Percentiles rank a stretch among this genome's conserved stretches.
These are phyloP conservation scores for Daboia siamensis DNA, from an alignment of 2,113 vertebrate species.

Conservation along the genomic window DNA sequence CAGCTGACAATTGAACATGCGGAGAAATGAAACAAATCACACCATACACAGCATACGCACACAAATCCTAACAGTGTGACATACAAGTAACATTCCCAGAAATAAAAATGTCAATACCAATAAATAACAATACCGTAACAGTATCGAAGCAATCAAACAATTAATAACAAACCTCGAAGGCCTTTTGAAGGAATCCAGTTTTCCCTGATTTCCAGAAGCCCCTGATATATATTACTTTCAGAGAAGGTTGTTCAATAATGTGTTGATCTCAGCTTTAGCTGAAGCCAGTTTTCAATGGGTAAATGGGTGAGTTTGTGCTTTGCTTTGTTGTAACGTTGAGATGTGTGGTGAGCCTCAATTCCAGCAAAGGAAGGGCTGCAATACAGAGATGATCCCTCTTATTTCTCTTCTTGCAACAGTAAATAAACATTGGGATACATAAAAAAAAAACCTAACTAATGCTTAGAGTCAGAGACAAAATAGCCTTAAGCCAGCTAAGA, in stretches of 20 bases:
- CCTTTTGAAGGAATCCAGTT: too few relatives aligned
- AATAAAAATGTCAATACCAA: too few relatives aligned
- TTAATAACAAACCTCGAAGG: too few relatives aligned
- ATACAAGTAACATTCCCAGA: not conserved
- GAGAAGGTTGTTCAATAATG: too few relatives aligned
- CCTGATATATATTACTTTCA: too few relatives aligned
- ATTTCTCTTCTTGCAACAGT: not conserved
- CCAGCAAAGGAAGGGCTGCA: not conserved
- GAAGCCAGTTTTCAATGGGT: not conserved
- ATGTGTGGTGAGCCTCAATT: not conserved
- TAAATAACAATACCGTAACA: too few relatives aligned
- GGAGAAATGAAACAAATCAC: not conserved
- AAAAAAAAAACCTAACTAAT: not conserved
- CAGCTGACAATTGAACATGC: not conserved
- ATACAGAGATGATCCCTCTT: not conserved
- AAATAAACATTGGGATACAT: not conserved
- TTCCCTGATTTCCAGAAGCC: too few relatives aligned
- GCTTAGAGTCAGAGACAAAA: not conserved
- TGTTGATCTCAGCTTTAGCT: not conserved
- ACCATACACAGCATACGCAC: not conserved
- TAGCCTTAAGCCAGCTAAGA: not conserved
- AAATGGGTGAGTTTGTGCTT: not conserved
- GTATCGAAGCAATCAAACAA: too few relatives aligned
- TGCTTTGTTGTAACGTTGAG: too few relatives aligned
- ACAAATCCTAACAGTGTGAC: not conserved